Evolutionary conservation across 2,797 vertebrate species (phyloP), one percentile per base, ranked within the genome.

Genomic region (Rhinichthys osculus): DNA sequence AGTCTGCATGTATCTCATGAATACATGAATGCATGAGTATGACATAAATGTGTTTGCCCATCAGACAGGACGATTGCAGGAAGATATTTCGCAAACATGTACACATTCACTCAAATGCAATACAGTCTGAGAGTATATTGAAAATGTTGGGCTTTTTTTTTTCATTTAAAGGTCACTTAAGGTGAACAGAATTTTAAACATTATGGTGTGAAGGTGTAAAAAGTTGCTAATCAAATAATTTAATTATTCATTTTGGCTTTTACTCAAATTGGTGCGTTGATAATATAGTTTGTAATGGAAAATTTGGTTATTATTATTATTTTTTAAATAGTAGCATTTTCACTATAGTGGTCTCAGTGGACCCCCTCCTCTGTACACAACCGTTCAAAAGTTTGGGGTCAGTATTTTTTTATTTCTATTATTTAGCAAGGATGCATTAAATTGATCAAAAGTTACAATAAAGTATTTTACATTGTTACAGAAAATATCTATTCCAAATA

Each of bases 1-100:
- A 77, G 40, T 81, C 81, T 90, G 90, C 80, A 76, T 30, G 35
- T 71, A 71, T 71, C 80, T 86, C 69, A 85, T 81, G 78, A 80
- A 78, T 83, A 84, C 77, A 66, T 81, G 54, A 83, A 62, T n/a
- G 86, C 16, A 13, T n/a, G 59, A 69, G 85, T 42, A 23, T 78
- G 57, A 79, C 73, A 82, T 35, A 30, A 54, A 78, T 59, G 50
- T 77, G 50, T 78, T 84, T 23, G 84, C 82, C 89, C 82, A 57
- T 0, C 3, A 89, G 2, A 79, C 17, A 79, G 86, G 23, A 14
- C 21, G 16, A 72, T 62, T 71, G 52, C 67, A 64, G 70, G 54
- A 64, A 82, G 42, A 66, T 16, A n/a, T 90, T 89, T 44, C 38
- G 79, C 85, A 30, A 64, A 40, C 74, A 44, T 87, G 73, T 85